A percentile compares a stretch with the other conserved stretches of the same genome.
These are phyloP conservation scores for Coenonympha arcania DNA, from an alignment of 2,888 invertebrate species.

Conservation along the genomic window DNA sequence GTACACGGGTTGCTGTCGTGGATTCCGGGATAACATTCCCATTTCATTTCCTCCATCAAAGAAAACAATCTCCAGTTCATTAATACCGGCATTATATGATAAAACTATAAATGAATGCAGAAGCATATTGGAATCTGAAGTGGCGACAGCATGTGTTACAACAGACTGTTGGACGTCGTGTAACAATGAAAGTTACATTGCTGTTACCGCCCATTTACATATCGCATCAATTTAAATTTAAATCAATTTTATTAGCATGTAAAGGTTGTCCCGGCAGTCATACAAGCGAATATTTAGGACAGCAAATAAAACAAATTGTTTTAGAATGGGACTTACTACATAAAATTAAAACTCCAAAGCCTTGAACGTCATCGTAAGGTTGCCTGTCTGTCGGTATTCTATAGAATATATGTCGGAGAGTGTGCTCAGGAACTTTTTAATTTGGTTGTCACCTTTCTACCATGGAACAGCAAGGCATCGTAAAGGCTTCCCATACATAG, in stretches of 20 bases:
- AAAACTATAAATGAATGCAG: background rate
- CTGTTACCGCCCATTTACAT: background rate
- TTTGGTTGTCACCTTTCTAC: no score
- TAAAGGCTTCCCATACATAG: no score
- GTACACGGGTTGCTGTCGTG: background rate
- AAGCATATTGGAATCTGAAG: background rate
- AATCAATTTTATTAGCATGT: background rate
- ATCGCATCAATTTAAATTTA: background rate
- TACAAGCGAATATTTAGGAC: background rate
- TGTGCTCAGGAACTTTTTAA: no score
- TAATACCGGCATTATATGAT: background rate
- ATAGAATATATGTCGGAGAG: no score
- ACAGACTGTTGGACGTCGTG: background rate
- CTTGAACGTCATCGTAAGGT: no score
- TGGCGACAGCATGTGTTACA: background rate
- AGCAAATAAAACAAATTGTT: background rate
- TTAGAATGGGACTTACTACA: background rate
- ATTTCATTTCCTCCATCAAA: background rate
- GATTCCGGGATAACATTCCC: background rate
- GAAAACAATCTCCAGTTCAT: background rate
- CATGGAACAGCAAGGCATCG: no score
- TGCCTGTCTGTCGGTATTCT: no score
- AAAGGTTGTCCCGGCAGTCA: background rate
- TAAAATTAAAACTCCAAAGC: no score
- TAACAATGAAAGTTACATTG: background rate